Conservation (phyloP, 2,797 vertebrate genomes). For the Cygnus olor region DNA sequence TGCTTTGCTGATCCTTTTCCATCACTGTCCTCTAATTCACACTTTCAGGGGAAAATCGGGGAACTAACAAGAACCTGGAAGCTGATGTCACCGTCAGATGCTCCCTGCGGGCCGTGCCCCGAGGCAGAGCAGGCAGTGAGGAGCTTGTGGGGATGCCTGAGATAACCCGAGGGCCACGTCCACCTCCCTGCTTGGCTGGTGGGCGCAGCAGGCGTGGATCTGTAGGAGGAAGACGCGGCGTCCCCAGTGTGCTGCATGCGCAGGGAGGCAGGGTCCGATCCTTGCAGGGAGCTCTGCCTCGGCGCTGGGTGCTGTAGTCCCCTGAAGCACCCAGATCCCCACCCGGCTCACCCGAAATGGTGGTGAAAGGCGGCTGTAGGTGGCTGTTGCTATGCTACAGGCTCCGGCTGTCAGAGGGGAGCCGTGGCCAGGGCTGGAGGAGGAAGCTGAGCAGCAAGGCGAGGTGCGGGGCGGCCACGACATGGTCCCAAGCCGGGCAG, state of each 20-base stretch:
- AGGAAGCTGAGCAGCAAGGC: not conserved
- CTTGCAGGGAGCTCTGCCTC: not conserved
- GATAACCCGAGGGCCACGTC: not conserved
- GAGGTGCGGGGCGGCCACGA: fast-evolving
- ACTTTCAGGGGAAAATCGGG: not conserved
- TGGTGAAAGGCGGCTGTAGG: slow-evolving; percentile 54
- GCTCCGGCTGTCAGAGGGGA: not conserved
- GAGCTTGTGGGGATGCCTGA: not conserved
- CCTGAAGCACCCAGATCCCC: not conserved
- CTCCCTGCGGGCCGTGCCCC: not conserved
- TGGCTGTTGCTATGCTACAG: slow-evolving; percentile 72
- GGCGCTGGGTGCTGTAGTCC: not conserved
- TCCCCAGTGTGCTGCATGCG: fast-evolving
- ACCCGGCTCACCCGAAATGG: not conserved
- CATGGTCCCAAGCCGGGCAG: not conserved
- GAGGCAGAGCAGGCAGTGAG: not conserved
- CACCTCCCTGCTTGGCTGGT: not conserved
- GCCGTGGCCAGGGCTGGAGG: not conserved
- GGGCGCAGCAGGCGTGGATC: not conserved
- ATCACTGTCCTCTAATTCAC: no score
- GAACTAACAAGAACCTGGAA: fast-evolving
- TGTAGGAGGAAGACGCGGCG: not conserved
- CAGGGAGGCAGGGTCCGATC: not conserved
- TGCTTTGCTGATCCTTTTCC: not conserved
- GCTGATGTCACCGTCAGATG: not conserved